Evolutionary conservation across 2,888 invertebrate genomes (phyloP), one percentile per base, ranked within the genome.

Genomic region (Zygaena filipendulae): DNA sequence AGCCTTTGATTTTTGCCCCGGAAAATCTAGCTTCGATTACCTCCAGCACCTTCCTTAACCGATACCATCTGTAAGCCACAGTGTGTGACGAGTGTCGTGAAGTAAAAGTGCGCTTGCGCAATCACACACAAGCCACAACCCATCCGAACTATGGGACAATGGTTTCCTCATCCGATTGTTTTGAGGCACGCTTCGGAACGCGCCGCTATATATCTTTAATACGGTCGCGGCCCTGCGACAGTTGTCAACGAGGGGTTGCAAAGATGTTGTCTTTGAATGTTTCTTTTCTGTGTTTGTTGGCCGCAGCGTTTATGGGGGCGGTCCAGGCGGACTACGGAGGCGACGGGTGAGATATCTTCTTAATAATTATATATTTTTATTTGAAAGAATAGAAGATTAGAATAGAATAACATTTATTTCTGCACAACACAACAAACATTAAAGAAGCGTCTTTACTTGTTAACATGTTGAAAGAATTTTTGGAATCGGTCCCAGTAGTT

Each of bases 81-180:
- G 36, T n/a, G 39, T 54, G 55, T 60, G 46, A 59, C 59, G 47
- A 21, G 39, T 46, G 51, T 52, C 53, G 40, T 39, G 20, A 21
- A 42, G 52, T 56, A 56, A 57, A 56, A 56, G 51, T 49, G 32
- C 21, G 39, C 36, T 74, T 69, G 55, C 51, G 62, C 47, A 68
- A 71, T n/a, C 35, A 34, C 34, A 25, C 30, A 23, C 25, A 25
- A 24, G 35, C 31, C 35, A 42, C 39, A 41, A 39, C n/a, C n/a
- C n/a, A n/a, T n/a, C n/a, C n/a, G 38, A 16, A 21, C 30, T 36
- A 39, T 32, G 38, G 45, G 57, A 69, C 70, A 72, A 69, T 67
- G 42, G 55, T 74, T 75, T 74, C 74, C 68, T 57, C 72, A 77
- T 61, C 40, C 63, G 51, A 77, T 77, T 77, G 77, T 77, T 50